These are phyloP conservation scores for Pseudochaenichthys georgianus DNA, from an alignment of 2,797 vertebrate genomes.

Conservation along the genomic window DNA sequence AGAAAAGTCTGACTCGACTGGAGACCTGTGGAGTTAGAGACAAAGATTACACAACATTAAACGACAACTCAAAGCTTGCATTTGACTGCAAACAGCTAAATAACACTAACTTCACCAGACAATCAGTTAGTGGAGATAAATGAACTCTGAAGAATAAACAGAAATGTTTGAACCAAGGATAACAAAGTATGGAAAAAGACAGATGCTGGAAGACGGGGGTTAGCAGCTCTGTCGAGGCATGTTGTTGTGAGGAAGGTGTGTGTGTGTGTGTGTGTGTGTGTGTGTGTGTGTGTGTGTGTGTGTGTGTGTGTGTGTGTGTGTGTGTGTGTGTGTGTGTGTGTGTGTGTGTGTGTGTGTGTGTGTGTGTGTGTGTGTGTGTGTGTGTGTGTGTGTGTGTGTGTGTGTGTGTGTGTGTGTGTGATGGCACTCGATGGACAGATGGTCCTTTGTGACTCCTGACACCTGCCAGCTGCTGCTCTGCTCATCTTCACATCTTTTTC, in stretches of 20 bases:
- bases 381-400: too few species aligned
- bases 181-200: not conserved
- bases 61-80: constrained; percentile 10
- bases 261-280: constrained; percentile 46
- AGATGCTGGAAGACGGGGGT: not conserved
- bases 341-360: constrained; percentile 20
- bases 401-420: constrained; percentile 65
- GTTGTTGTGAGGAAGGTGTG: constrained; percentile 86
- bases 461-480: constrained; percentile 98
- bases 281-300: constrained; percentile 24
- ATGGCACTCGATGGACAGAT: constrained; percentile 94
- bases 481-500: constrained; percentile 76
- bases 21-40: not conserved
- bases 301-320: constrained; percentile 51
- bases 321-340: constrained; percentile 44
- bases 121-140: not conserved
- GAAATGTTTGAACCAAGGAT: not conserved
- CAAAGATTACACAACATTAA: constrained; percentile 10
- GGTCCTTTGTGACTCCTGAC: constrained; percentile 98
- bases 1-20: constrained; percentile 11
- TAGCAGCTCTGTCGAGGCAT: constrained; percentile 65
- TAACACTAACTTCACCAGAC: not conserved
- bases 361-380: too few species aligned
- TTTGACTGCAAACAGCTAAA: constrained; percentile 24
- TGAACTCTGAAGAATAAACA: not conserved